phyloP scores from a whole-genome alignment of 2,888 invertebrate genomes.

The Cecidostiba fungosa region DNA sequence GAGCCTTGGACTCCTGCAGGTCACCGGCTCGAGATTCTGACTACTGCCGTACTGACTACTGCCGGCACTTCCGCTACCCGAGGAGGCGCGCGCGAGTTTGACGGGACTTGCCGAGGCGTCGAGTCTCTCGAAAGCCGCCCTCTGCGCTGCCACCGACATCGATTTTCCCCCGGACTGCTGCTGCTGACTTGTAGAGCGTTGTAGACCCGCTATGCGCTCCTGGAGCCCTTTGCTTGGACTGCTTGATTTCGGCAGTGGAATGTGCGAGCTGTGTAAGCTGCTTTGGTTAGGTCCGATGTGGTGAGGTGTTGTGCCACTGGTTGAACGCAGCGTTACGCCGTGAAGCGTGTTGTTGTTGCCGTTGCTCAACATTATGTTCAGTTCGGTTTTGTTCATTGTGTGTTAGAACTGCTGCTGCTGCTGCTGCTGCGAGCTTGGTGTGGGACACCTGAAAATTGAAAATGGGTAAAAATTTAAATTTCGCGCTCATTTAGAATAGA shows the following conservation, averaged over 20 bases:
- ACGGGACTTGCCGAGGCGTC: conserved; percentile 67
- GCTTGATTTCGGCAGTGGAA: conserved; percentile 74
- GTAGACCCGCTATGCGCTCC: conserved; percentile 64
- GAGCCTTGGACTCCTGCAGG: conserved; percentile 36
- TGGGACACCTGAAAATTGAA: not conserved
- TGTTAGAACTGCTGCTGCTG: not conserved
- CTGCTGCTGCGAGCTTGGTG: not conserved
- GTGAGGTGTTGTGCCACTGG: not conserved
- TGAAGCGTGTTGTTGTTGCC: conserved; percentile 20
- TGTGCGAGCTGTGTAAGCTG: conserved; percentile 73
- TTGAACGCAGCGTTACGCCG: conserved; percentile 22
- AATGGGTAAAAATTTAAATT: not conserved
- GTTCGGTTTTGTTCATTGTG: conserved; percentile 74
- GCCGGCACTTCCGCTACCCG: not conserved
- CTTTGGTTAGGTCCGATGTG: conserved; percentile 11
- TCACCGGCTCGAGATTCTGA: conserved; percentile 17
- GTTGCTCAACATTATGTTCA: conserved; percentile 71
- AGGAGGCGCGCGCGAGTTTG: conserved; percentile 26
- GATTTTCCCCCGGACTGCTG: conserved; percentile 63
- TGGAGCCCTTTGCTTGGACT: conserved; percentile 68
- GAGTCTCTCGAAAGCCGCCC: conserved; percentile 76
- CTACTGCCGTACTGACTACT: conserved; percentile 1
- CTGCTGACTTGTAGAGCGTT: conserved; percentile 40
- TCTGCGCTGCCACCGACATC: conserved; percentile 76
- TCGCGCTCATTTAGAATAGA: not conserved